These are phyloP conservation scores for Thaumetopoea pityocampa DNA, from an alignment of 1,140 invertebrate genomes.

Conservation along the genomic window DNA sequence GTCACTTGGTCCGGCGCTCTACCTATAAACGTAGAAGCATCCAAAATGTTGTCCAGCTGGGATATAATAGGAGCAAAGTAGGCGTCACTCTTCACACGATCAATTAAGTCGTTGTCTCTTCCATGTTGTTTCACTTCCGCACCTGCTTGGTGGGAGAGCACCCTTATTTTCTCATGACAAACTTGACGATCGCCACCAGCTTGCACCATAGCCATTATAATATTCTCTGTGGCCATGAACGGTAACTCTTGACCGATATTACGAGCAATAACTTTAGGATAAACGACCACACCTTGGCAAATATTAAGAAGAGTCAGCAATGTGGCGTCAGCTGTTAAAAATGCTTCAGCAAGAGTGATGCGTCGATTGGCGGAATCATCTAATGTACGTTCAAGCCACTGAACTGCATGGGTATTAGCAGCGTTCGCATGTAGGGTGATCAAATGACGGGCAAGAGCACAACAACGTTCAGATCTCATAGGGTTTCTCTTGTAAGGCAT, in stretches of 20 bases:
- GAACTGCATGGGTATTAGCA: constrained; percentile 91
- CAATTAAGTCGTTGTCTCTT: constrained; percentile 93
- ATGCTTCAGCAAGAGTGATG: constrained; percentile 93
- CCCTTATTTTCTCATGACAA: constrained; percentile 96
- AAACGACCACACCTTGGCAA: constrained; percentile 94
- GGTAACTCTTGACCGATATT: constrained; percentile 94
- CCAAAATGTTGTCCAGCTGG: constrained; percentile 85
- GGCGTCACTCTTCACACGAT: constrained; percentile 84
- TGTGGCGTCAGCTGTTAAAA: constrained; percentile 93
- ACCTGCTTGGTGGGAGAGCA: constrained; percentile 93
- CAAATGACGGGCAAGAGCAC: constrained; percentile 93
- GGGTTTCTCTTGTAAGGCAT: constrained; percentile 99
- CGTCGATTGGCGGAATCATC: constrained; percentile 98
- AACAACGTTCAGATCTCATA: constrained; percentile 97
- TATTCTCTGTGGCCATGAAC: constrained; percentile 98
- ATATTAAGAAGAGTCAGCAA: constrained; percentile 95
- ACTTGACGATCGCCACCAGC: constrained; percentile 94
- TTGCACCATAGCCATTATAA: constrained; percentile 99
- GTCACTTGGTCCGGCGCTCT: constrained; percentile 90
- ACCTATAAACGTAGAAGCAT: constrained; percentile 92
- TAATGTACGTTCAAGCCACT: constrained; percentile 98
- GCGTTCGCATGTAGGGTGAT: constrained; percentile 91
- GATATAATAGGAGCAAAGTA: constrained; percentile 92
- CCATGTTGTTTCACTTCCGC: constrained; percentile 93
- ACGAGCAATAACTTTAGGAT: constrained; percentile 93